Percentiles rank a stretch among this genome's conserved stretches.
Evolutionary conservation across 2,888 invertebrate species (phyloP).

Genomic region (Dynastes tityus): DNA sequence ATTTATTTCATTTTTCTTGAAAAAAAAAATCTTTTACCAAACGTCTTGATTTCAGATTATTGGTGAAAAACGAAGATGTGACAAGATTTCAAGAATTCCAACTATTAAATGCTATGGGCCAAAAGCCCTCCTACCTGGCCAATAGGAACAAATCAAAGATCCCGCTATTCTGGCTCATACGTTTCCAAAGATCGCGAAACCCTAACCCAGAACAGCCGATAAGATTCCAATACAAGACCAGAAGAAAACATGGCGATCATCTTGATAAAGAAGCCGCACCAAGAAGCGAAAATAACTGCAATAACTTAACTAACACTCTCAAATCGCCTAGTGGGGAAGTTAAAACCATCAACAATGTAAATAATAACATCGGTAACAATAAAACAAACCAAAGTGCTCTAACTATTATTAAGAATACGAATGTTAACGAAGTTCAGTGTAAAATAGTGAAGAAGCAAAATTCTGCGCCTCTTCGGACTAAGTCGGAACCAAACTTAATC

Average conservation of each 20-base stretch:
- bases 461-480: constrained; percentile 68
- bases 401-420: constrained; percentile 58
- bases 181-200: constrained; percentile 70
- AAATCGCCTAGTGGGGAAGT: constrained; percentile 48
- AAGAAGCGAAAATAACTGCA: constrained; percentile 51
- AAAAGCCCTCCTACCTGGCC: constrained; percentile 71
- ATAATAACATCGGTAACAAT: constrained; percentile 58
- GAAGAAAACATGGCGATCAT: constrained; percentile 61
- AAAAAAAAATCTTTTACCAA: no score
- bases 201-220: constrained; percentile 69
- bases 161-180: constrained; percentile 83
- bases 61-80: neutral
- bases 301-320: constrained; percentile 32
- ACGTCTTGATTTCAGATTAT: no score
- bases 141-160: constrained; percentile 75
- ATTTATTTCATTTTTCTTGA: no score
- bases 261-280: constrained; percentile 45
- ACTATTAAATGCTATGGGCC: constrained; percentile 69
- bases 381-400: constrained; percentile 58
- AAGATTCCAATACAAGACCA: constrained; percentile 68
- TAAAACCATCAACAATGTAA: constrained; percentile 55
- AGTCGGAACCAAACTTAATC: constrained; percentile 72
- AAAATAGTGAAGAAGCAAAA: constrained; percentile 60
- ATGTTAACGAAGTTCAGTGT: constrained; percentile 59
- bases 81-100: neutral